Conservation (phyloP, 2,113 vertebrate species). For the Tamias sibiricus region DNA sequence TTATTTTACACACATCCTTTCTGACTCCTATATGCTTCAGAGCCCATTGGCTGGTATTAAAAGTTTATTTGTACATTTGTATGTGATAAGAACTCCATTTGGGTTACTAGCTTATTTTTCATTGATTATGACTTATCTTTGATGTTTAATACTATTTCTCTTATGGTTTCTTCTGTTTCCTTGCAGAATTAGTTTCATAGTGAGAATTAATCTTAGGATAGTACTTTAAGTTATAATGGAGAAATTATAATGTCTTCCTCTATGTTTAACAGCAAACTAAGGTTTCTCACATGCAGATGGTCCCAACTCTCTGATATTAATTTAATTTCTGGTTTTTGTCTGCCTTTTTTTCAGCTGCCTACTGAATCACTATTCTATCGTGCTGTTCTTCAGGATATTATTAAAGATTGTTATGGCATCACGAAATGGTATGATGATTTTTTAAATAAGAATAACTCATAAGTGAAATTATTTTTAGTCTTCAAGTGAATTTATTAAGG, state of each 20-base stretch:
- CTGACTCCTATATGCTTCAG: background rate
- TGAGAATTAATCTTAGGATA: slow-evolving; percentile 29
- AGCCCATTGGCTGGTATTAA: background rate
- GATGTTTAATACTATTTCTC: background rate
- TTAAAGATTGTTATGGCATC: slow-evolving; percentile 93
- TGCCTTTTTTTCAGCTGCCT: slow-evolving; percentile 91
- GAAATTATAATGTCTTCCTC: slow-evolving; percentile 65
- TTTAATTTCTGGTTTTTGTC: slow-evolving; percentile 57
- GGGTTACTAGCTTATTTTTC: slow-evolving; percentile 24
- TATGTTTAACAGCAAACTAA: slow-evolving; percentile 34
- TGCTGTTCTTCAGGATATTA: slow-evolving; percentile 96
- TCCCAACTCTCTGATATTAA: slow-evolving; percentile 41
- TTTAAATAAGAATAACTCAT: slow-evolving; percentile 55
- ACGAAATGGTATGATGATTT: slow-evolving; percentile 92
- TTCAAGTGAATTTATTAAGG: slow-evolving; percentile 43
- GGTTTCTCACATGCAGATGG: background rate
- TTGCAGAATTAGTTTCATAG: slow-evolving; percentile 46
- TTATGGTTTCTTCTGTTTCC: slow-evolving; percentile 53
- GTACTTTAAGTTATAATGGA: slow-evolving; percentile 61
- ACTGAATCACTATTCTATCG: slow-evolving; percentile 97
- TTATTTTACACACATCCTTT: background rate
- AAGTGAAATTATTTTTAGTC: slow-evolving; percentile 7
- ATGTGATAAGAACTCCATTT: background rate
- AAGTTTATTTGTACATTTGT: slow-evolving; percentile 60
- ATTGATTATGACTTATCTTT: background rate